A percentile compares a stretch with the other conserved stretches of the same genome.
Conservation (phyloP, 2,888 invertebrate species). For the Noctua comes region DNA sequence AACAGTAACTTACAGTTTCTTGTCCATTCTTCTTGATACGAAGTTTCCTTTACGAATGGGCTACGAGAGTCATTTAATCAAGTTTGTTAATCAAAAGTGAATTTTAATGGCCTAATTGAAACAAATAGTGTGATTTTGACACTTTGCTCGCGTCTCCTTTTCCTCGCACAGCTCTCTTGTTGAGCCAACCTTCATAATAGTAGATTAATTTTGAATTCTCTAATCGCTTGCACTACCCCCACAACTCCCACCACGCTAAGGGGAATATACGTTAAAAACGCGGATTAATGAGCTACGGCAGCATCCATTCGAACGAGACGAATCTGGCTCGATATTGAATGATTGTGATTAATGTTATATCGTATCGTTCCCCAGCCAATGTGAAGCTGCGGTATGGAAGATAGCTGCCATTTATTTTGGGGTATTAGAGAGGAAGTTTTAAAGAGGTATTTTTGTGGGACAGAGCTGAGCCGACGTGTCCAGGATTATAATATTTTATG, state of each 20-base stretch:
- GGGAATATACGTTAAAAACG: slow-evolving; percentile 62
- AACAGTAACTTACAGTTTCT: neutral
- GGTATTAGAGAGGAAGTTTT: neutral
- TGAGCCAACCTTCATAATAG: neutral
- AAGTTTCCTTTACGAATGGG: neutral
- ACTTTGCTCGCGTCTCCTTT: neutral
- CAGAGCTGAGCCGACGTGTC: neutral
- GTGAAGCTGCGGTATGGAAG: neutral
- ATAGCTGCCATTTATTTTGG: slow-evolving; percentile 21
- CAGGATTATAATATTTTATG: neutral
- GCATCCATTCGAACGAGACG: slow-evolving; percentile 58
- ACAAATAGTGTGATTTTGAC: neutral
- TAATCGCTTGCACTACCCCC: slow-evolving; percentile 31
- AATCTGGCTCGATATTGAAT: slow-evolving; percentile 65
- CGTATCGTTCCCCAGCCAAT: slow-evolving; percentile 32
- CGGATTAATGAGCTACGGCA: slow-evolving; percentile 66
- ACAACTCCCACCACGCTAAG: slow-evolving; percentile 21
- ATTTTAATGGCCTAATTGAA: too few relatives aligned
- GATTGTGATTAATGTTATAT: slow-evolving; percentile 65
- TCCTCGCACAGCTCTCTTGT: neutral
- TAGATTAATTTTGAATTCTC: neutral
- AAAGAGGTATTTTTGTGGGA: neutral
- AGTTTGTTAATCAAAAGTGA: neutral
- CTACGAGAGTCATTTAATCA: neutral
- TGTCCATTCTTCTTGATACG: neutral